Conservation (phyloP, 2,888 invertebrate species). For the Coecobrya sp. region DNA sequence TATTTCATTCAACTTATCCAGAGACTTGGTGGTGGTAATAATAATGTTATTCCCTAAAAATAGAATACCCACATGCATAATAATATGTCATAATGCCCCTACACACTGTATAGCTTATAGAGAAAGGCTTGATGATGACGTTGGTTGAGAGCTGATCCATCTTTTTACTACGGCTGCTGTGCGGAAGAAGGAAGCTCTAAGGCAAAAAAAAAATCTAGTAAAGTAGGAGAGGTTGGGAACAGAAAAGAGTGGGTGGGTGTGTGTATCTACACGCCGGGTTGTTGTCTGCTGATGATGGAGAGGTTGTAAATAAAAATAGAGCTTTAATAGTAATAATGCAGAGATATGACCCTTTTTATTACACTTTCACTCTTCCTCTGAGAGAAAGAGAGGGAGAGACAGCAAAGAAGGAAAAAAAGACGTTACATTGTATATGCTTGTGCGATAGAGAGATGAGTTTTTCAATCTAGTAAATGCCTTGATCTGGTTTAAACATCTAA, state of each 20-base stretch:
- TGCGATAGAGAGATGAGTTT: conserved; percentile 81
- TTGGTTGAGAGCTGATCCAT: conserved; percentile 73
- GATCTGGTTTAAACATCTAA: conserved; percentile 86
- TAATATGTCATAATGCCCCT: conserved; percentile 38
- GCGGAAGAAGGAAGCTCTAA: too few relatives aligned
- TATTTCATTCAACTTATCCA: conserved; percentile 23
- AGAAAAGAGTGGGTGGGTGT: background rate
- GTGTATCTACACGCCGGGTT: background rate
- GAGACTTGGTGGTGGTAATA: background rate
- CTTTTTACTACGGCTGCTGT: conserved; percentile 28
- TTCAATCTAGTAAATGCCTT: conserved; percentile 86
- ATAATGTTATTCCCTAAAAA: too few relatives aligned
- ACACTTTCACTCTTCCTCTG: conserved; percentile 27
- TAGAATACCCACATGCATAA: background rate
- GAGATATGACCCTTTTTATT: conserved; percentile 60
- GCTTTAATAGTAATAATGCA: conserved; percentile 17
- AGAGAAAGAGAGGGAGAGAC: background rate
- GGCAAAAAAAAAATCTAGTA: background rate
- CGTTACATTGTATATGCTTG: background rate
- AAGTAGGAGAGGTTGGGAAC: background rate
- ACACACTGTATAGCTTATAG: background rate
- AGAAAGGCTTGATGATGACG: conserved; percentile 50
- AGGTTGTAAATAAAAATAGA: conserved; percentile 22
- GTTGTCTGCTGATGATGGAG: conserved; percentile 11
- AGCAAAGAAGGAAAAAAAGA: background rate